These are phyloP conservation scores for Dasyprocta punctata DNA, from an alignment of 2,113 vertebrate genomes.

Conservation along the genomic window DNA sequence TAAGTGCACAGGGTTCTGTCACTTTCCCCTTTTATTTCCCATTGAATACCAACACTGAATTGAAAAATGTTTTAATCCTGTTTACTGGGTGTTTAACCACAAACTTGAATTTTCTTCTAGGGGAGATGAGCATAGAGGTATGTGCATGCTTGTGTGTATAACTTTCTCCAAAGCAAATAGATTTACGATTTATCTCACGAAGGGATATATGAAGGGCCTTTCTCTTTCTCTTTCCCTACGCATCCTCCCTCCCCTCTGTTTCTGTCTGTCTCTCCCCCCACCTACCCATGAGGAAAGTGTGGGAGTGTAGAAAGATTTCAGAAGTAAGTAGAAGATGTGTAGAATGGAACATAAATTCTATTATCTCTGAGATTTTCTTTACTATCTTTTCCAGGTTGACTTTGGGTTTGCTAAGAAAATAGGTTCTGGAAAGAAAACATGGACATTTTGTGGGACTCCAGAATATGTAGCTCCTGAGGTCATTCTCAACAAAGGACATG, in stretches of 20 bases:
- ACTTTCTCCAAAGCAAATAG: background rate
- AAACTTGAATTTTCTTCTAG: background rate
- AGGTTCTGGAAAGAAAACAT: constrained; percentile 94
- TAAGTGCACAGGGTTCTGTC: background rate
- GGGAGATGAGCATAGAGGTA: background rate
- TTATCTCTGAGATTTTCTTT: constrained; percentile 22
- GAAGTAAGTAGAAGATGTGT: background rate
- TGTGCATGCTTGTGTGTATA: background rate
- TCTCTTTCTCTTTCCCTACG: too few species aligned
- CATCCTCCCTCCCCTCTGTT: background rate
- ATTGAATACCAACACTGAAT: background rate
- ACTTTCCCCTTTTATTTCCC: too few species aligned
- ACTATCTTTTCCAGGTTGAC: constrained; percentile 89
- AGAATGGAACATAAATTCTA: background rate
- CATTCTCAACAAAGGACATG: constrained; percentile 96
- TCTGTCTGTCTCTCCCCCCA: background rate
- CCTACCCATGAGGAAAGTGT: background rate
- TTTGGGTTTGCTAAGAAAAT: constrained; percentile 98
- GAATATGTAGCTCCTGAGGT: constrained; percentile 97
- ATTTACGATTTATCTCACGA: background rate
- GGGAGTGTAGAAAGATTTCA: background rate
- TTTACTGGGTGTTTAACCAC: background rate
- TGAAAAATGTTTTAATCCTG: background rate
- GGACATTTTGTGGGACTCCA: constrained; percentile 97
- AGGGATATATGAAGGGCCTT: background rate